Base-by-base conservation (phyloP, 2,113 vertebrate species). In the Tricholaema leucomelas region DNA sequence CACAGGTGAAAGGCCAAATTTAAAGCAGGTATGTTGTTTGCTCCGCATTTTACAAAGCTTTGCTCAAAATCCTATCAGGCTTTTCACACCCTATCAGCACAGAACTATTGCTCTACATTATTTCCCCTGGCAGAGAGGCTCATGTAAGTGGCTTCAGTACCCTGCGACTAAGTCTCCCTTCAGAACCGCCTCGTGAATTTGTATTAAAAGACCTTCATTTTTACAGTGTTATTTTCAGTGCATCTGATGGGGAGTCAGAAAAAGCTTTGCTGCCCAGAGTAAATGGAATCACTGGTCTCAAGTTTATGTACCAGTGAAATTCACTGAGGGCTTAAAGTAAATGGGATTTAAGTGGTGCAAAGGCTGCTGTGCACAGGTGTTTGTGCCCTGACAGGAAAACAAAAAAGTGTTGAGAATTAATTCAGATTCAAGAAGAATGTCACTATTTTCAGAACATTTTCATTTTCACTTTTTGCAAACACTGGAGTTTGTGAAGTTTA, bases 401-500 rank as follows among this genome's bases (percentile, higher is more conserved):
- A 14, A 69, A 85, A 86, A 81, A 19, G 14, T 20, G 4, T 2
- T 56, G 33, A 83, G 59, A 65, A 60, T 40, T 70, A 11, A 63
- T 87, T 81, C 63, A 58, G 23, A 66, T 86, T 84, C 46, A 72
- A 65, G 54, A 84, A 36, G 2, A 17, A 30, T 38, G 25, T 30
- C 61, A 71, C 27, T 75, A 70, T 59, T 90, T 93, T 85, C 72
- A 88, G 59, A 38, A 72, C 3, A 3, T 81, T 94, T 88, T 81
- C 30, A 42, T 87, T 81, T 86, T 91, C 59, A 82, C 44, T 85
- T 93, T 90, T 81, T 87, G 64, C 83, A 82, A 87, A 91, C 33
- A 44, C 42, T 30, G 31, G 83, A 63, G 46, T 91, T 77, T 42
- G 42, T 81, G 63, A 92, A 91, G 33, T n/a, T 91, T 86, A 84